Percentiles rank a stretch among this genome's conserved stretches.
phyloP scores from a whole-genome alignment of 53 echinoderm and acorn worm species.

The Apostichopus leukothele region DNA sequence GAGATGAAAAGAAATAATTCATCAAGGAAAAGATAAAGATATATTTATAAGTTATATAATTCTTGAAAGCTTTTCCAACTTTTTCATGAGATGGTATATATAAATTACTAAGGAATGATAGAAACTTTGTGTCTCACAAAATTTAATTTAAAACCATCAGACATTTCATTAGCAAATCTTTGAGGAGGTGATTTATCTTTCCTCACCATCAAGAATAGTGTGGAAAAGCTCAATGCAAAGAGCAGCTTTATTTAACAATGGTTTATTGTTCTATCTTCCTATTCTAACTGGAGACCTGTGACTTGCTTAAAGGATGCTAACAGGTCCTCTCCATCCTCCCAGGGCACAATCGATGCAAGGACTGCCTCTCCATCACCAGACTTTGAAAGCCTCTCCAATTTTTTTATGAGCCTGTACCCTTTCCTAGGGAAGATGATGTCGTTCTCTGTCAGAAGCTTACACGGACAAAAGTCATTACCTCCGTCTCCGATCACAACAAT shows the following conservation, averaged over 20 bases:
- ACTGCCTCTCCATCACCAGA: constrained; percentile 26
- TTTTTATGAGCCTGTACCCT: constrained; percentile 69
- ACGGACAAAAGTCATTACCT: constrained; percentile 86
- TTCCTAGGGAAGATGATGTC: constrained; percentile 86
- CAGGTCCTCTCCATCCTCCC: constrained; percentile 69
- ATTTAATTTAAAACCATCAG: too few relatives aligned
- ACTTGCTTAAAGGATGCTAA: constrained; percentile 7
- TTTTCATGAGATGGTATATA: too few relatives aligned
- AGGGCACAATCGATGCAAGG: constrained; percentile 65
- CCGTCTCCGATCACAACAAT: constrained; percentile 88
- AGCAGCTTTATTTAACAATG: neutral
- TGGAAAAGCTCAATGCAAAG: neutral
- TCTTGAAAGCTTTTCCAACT: too few relatives aligned
- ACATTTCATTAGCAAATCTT: too few relatives aligned
- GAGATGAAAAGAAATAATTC: too few relatives aligned
- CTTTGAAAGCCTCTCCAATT: constrained; percentile 47
- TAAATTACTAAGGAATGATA: too few relatives aligned
- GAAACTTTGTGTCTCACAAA: too few relatives aligned
- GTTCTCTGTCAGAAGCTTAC: constrained; percentile 54
- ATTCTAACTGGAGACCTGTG: neutral
- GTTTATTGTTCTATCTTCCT: neutral
- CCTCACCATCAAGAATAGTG: too few relatives aligned
- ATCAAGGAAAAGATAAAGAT: too few relatives aligned
- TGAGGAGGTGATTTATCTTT: too few relatives aligned
- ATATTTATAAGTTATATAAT: too few relatives aligned